Base-by-base conservation (phyloP, 2,888 invertebrate species). In the Fragum sueziense region DNA sequence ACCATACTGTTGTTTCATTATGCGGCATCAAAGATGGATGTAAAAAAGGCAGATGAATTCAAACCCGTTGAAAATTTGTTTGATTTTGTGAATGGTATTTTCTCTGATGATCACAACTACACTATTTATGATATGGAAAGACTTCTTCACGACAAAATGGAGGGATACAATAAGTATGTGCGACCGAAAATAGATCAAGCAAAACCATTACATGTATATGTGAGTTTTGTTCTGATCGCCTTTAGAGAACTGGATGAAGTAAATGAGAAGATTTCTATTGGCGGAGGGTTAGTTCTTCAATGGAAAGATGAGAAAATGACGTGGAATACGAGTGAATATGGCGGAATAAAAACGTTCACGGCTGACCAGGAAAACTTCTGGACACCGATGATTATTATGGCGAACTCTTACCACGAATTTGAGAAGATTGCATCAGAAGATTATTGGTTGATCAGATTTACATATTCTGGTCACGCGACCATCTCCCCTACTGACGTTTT, bases 191-290 rank as follows among this genome's bases (percentile, higher is more conserved):
- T 0, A n/a, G 22, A 70, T 33, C 52, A 54, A 4, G 27, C 70
- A 4, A 14, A 54, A 17, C 27, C 52, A 3, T 17, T 70, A 29
- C 6, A 33, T 29, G 22, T 70, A n/a, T 20, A 52, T 27, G 54
- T 54, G 17, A 25, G n/a, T 1, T 33, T 70, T 17, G 27, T 25
- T 9, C 59, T 81, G 20, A 67, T 78, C 4, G 69, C 69, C 27
- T 52, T 81, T 7, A 54, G 54, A 3, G 75, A 72, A n/a, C 62
- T 81, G n/a, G n/a, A n/a, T n/a, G n/a, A n/a, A n/a, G n/a, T n/a
- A n/a, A n/a, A n/a, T n/a, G n/a, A n/a, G n/a, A 22, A 75, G 78
- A 31, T 70, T 27, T 70, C 70, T 29, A 17, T 52, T 11, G 52
- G 52, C 11, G 33, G 31, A 31, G 17, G 25, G 7, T 9, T 70